These are phyloP conservation scores for Addax nasomaculatus DNA, from an alignment of 2,113 vertebrate genomes.

Conservation along the genomic window DNA sequence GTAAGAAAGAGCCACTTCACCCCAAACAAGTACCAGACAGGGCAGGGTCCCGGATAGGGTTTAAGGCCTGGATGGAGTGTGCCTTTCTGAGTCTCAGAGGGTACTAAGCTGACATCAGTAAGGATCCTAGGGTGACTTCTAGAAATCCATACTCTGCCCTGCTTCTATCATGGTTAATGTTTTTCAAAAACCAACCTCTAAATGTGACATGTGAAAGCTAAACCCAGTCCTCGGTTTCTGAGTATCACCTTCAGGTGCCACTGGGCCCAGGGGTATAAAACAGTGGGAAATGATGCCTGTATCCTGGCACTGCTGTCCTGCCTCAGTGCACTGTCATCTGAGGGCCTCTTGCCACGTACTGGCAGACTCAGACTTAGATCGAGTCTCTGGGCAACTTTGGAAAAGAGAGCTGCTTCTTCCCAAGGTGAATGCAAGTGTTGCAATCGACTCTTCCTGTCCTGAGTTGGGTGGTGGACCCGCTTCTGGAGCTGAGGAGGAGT, in stretches of 20 bases:
- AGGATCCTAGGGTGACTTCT: background rate
- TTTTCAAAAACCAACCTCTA: background rate
- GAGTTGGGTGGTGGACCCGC: too few species aligned
- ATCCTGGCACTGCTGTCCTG: background rate
- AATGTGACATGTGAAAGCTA: background rate
- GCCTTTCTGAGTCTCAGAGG: background rate
- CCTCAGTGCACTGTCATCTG: background rate
- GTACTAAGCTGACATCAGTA: accelerated
- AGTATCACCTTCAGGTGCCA: background rate
- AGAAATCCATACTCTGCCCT: background rate
- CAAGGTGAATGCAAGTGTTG: background rate
- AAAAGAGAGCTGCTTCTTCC: background rate
- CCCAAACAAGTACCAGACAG: accelerated
- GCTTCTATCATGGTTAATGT: background rate
- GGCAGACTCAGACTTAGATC: background rate
- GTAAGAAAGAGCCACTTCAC: background rate
- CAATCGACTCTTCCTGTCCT: background rate
- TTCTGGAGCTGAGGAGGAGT: background rate
- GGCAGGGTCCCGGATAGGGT: background rate
- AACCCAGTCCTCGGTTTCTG: background rate
- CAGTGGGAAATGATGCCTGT: background rate
- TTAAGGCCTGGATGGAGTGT: background rate
- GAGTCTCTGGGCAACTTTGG: background rate
- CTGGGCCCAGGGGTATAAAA: background rate
- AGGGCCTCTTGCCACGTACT: background rate